A percentile compares a stretch with the other conserved stretches of the same genome.
Conservation (phyloP, 2,113 vertebrate species). For the Dicrurus megarhynchus region DNA sequence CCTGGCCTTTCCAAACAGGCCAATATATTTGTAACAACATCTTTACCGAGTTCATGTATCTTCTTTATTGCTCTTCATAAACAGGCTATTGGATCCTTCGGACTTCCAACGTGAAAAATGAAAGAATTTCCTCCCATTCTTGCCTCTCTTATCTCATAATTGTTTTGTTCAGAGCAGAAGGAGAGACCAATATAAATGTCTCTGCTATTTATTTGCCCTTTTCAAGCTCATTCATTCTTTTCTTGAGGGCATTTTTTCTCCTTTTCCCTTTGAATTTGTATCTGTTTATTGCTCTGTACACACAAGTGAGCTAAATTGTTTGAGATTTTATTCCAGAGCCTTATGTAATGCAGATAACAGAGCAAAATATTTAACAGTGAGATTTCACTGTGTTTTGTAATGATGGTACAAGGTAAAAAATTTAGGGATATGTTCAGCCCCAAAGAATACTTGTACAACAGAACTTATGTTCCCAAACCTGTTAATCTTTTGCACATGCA, state of each 20-base stretch:
- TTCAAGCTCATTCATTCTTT: slow-evolving; percentile 73
- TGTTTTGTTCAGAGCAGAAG: slow-evolving; percentile 80
- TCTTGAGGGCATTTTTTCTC: slow-evolving; percentile 65
- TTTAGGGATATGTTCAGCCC: not conserved
- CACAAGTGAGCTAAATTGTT: slow-evolving; percentile 26
- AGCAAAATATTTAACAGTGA: slow-evolving; percentile 10
- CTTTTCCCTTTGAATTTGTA: slow-evolving; percentile 59
- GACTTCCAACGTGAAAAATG: slow-evolving; percentile 75
- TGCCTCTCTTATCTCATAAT: slow-evolving; percentile 80
- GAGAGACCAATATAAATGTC: slow-evolving; percentile 74
- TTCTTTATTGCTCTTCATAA: slow-evolving; percentile 83
- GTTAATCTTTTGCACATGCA: not conserved
- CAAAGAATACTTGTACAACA: not conserved
- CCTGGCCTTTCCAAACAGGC: slow-evolving; percentile 61
- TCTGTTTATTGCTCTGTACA: slow-evolving; percentile 52
- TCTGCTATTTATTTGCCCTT: slow-evolving; percentile 75
- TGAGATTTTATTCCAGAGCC: slow-evolving; percentile 15
- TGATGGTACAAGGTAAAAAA: not conserved
- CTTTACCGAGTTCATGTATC: slow-evolving; percentile 76
- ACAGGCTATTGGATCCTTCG: slow-evolving; percentile 74
- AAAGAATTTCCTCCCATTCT: slow-evolving; percentile 76
- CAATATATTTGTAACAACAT: slow-evolving; percentile 73
- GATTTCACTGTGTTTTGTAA: not conserved
- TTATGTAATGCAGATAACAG: slow-evolving; percentile 29
- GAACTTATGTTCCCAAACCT: not conserved